Evolutionary conservation across 2,797 vertebrate genomes (phyloP), one percentile per base, ranked within the genome.

Genomic region (Loriculus beryllinus): DNA sequence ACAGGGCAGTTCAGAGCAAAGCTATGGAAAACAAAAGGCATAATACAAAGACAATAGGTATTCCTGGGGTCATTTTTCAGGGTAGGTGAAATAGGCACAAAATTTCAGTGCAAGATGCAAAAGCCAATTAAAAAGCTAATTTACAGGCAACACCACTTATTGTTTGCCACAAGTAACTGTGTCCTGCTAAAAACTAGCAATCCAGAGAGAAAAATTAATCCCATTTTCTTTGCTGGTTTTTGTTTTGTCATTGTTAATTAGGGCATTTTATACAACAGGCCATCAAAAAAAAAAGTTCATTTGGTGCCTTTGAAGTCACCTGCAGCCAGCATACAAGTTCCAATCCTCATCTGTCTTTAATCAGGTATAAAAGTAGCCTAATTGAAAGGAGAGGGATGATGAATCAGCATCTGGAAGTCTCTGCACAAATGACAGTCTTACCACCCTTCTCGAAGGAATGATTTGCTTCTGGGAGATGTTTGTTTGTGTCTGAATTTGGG

Each of bases 331-430:
- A 68, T 28, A 52, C 45, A 78, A 75, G 71, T 37, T 86, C 35
- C 18, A 17, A 40, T 68, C 62, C 72, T 69, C 2, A 0, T 70
- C 10, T 2, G 82, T 56, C 37, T 93, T 96, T 95, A 84, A 94
- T 86, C 74, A 84, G 29, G 40, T 56, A 31, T 78, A 86, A 90
- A 88, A 86, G 3, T 29, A 78, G 16, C 19, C 40, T 95, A 92
- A 92, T 60, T 95, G 67, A 94, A 96, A 92, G 87, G 26, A 88
- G 16, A 40, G 8, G 15, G 79, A n/a, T 59, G 74, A 77, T 12
- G 5, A 72, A 86, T 79, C 56, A 63, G 77, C 63, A 90, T 79
- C 90, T 94, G 92, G 70, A 82, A 23, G 40, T 8, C 79, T 21
- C 71, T 88, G 62, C 14, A 6, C 39, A 90, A 82, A 88, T 67